A percentile compares a stretch with the other conserved stretches of the same genome.
Evolutionary conservation across 1,140 invertebrate species (phyloP).

Genomic region (Drosophila virilis): DNA sequence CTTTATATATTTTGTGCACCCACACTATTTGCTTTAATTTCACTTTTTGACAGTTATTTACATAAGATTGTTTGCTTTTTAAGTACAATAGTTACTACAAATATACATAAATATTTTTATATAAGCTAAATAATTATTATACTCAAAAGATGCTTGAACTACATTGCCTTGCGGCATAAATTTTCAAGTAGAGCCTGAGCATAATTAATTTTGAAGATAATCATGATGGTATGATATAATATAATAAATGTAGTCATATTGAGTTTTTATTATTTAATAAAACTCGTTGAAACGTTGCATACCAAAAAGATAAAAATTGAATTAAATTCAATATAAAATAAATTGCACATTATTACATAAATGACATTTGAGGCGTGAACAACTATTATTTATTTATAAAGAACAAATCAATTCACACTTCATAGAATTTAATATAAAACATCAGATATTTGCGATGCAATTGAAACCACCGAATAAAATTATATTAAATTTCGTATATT

Average conservation of each 20-base stretch:
- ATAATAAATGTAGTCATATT: too few species aligned
- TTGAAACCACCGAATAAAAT: neutral
- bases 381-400: neutral
- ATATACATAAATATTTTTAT: slow-evolving; percentile 32
- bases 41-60: slow-evolving; percentile 56
- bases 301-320: too few species aligned
- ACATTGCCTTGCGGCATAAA: slow-evolving; percentile 27
- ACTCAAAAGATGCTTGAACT: slow-evolving; percentile 21
- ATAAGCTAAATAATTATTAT: slow-evolving; percentile 4
- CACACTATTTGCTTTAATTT: slow-evolving; percentile 53
- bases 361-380: neutral
- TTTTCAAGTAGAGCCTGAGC: slow-evolving; percentile 37
- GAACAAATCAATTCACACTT: neutral
- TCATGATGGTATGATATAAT: too few species aligned
- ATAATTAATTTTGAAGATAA: slow-evolving; percentile 19
- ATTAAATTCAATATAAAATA: neutral
- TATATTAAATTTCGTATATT: slow-evolving; percentile 18
- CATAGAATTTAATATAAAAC: neutral
- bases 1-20: slow-evolving; percentile 9
- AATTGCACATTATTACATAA: neutral
- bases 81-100: slow-evolving; percentile 30
- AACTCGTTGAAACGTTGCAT: too few species aligned
- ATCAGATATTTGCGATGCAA: neutral
- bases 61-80: slow-evolving; percentile 44
- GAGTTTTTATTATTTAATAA: too few species aligned